These are phyloP conservation scores for Cheilinus undulatus DNA, from an alignment of 2,113 vertebrate species.

Conservation along the genomic window DNA sequence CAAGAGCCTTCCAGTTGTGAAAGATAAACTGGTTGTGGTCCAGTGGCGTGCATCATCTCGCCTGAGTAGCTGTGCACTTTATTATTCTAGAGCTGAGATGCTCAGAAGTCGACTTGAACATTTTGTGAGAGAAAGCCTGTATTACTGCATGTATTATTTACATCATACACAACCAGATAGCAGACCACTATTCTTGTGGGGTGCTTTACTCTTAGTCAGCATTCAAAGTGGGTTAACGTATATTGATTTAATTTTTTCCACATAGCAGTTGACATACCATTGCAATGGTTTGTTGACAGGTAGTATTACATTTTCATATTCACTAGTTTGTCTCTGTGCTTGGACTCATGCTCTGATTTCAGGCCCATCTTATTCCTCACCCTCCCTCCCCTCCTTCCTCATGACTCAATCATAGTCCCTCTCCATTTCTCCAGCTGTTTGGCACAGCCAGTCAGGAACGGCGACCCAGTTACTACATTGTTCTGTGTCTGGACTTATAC, in stretches of 20 bases:
- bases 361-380: conserved; percentile 1
- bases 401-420: conserved; percentile 31
- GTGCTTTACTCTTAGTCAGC: not conserved
- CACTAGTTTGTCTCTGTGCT: not conserved
- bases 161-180: not conserved
- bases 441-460: conserved; percentile 34
- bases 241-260: not conserved
- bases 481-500: conserved; percentile 54
- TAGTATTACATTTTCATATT: not conserved
- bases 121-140: conserved; percentile 33
- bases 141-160: conserved; percentile 55
- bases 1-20: not conserved
- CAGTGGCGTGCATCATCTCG: not conserved
- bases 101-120: conserved; percentile 18
- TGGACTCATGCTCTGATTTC: not conserved
- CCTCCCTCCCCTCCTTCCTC: conserved; percentile 11
- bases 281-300: not conserved
- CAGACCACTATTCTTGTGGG: not conserved
- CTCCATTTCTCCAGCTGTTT: conserved; percentile 72
- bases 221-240: not conserved
- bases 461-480: conserved; percentile 73
- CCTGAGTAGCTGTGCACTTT: conserved; percentile 36
- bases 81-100: conserved; percentile 33
- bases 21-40: not conserved
- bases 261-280: not conserved